phyloP scores from a whole-genome alignment of 2,797 vertebrate species.

The Natrix natrix region DNA sequence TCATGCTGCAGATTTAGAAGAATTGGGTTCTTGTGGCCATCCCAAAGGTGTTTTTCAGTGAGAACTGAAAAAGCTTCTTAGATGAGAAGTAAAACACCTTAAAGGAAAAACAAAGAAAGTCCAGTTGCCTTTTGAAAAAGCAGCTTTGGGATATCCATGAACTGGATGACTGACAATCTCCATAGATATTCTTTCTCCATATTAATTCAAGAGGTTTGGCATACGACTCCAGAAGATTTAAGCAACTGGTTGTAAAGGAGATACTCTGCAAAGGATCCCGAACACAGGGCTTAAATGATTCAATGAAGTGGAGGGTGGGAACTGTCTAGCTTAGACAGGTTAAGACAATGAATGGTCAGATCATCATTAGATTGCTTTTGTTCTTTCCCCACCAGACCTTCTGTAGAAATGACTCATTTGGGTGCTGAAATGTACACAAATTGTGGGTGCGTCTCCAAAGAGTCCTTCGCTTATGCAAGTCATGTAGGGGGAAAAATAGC shows the following conservation, averaged over 20 bases:
- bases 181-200: background rate
- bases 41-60: too few relatives aligned
- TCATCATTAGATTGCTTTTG: background rate
- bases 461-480: background rate
- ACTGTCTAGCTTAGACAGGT: background rate
- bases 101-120: too few relatives aligned
- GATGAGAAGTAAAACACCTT: too few relatives aligned
- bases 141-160: too few relatives aligned
- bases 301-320: background rate
- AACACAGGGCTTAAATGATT: background rate
- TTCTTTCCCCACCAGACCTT: background rate
- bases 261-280: background rate
- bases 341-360: background rate
- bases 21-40: background rate
- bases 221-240: background rate
- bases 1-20: background rate
- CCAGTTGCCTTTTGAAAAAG: too few relatives aligned
- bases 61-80: too few relatives aligned
- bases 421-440: background rate
- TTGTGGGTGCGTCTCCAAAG: background rate
- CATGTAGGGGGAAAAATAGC: background rate
- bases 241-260: background rate
- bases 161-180: too few relatives aligned
- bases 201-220: background rate
- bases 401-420: background rate